Percentiles rank a stretch among this genome's conserved stretches.
phyloP scores from a whole-genome alignment of 2,888 invertebrate genomes.

The Cephus nigrinus region DNA sequence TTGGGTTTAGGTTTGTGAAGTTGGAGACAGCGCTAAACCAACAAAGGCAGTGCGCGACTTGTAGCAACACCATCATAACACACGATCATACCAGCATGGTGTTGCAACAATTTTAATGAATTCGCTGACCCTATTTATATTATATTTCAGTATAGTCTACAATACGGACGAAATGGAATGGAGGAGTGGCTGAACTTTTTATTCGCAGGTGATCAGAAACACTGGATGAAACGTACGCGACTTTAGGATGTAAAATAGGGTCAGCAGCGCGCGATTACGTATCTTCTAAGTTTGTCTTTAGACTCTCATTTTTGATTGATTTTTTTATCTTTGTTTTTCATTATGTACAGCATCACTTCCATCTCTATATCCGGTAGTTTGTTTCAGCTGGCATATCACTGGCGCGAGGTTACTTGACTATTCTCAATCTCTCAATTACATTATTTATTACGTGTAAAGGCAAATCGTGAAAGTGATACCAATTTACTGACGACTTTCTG shows the following conservation, averaged over 20 bases:
- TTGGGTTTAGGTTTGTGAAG: conserved; percentile 30
- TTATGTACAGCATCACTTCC: conserved; percentile 40
- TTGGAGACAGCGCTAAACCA: conserved; percentile 29
- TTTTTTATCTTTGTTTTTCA: conserved; percentile 31
- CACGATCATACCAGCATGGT: conserved; percentile 13
- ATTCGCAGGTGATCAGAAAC: neutral
- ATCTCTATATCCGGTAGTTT: conserved; percentile 23
- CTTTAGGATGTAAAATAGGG: conserved; percentile 35
- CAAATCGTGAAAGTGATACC: neutral
- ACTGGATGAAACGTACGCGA: neutral
- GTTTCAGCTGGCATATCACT: conserved; percentile 37
- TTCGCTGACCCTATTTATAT: conserved; percentile 28
- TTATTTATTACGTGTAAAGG: neutral
- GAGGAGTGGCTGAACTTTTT: neutral
- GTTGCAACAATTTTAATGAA: conserved; percentile 34
- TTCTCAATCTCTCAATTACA: neutral
- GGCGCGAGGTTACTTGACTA: conserved; percentile 61
- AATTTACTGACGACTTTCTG: neutral
- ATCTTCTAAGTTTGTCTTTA: conserved; percentile 42
- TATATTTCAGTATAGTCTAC: neutral
- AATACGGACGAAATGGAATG: neutral
- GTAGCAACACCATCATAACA: conserved; percentile 28
- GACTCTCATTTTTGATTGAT: conserved; percentile 20
- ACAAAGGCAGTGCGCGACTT: conserved; percentile 37
- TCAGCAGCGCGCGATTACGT: conserved; percentile 51